phyloP scores from a whole-genome alignment of 2,797 vertebrate species.

The Pseudomugil gertrudae region DNA sequence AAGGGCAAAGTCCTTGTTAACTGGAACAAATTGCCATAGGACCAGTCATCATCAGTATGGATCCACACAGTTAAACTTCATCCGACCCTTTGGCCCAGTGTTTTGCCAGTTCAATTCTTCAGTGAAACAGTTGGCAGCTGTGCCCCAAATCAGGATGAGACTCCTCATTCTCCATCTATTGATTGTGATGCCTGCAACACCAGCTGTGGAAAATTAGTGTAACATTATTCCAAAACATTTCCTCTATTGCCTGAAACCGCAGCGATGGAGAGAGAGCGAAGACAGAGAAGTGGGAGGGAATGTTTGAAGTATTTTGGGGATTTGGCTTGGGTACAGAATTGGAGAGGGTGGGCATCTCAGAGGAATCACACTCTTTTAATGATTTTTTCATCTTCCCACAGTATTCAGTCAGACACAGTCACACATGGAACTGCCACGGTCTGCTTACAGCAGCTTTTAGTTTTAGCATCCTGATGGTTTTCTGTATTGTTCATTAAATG shows the following conservation, averaged over 20 bases:
- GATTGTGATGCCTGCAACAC: slow-evolving; percentile 57
- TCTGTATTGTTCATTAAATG: not conserved
- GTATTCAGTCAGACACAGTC: slow-evolving; percentile 42
- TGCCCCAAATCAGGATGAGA: slow-evolving; percentile 32
- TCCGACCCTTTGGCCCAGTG: slow-evolving; percentile 40
- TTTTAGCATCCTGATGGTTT: slow-evolving; percentile 3
- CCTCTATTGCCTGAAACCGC: slow-evolving; percentile 56
- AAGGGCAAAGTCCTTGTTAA: slow-evolving; percentile 57
- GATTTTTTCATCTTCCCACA: slow-evolving; percentile 60
- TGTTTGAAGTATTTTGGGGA: slow-evolving; percentile 73
- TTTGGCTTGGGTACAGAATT: slow-evolving; percentile 63
- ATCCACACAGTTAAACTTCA: slow-evolving; percentile 57
- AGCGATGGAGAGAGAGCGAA: slow-evolving; percentile 27
- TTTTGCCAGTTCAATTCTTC: slow-evolving; percentile 52
- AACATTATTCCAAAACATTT: slow-evolving; percentile 61
- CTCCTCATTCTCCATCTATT: slow-evolving; percentile 54
- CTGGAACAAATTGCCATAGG: slow-evolving; percentile 53
- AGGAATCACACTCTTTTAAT: slow-evolving; percentile 60
- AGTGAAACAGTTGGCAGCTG: slow-evolving; percentile 43
- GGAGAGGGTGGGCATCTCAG: slow-evolving; percentile 37
- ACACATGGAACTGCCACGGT: slow-evolving; percentile 9
- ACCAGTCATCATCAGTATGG: slow-evolving; percentile 57
- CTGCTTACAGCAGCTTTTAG: slow-evolving; percentile 1
- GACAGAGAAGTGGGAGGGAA: slow-evolving; percentile 27
- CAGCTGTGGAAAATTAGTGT: slow-evolving; percentile 62